Base-by-base conservation (phyloP, 2,888 invertebrate species). In the Acanthosepion esculentum region DNA sequence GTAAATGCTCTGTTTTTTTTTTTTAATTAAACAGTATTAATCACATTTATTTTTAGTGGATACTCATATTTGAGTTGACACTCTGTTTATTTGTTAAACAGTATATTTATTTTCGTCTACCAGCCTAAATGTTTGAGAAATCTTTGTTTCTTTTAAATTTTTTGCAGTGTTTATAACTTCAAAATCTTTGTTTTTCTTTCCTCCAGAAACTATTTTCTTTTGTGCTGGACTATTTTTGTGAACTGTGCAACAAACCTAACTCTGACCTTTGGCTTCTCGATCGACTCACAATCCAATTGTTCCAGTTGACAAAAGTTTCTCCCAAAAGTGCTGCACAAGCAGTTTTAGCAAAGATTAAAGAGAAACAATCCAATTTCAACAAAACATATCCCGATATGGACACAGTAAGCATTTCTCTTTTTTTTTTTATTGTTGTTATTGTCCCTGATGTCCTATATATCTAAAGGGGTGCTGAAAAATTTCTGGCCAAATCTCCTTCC, bases 191-290 rank as follows among this genome's bases (percentile, higher is more conserved):
- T 8, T 53, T 10, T 78, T 94, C 20, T 78, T n/a, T 94, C 92
- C 95, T 95, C 18, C 96, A 97, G 94, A 98, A 98, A 96, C 97
- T 99, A 1, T 99, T 98, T 97, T 98, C 98, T 0, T 98, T 98
- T 96, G 97, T 99, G 95, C 97, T 99, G 59, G 98, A 99, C 97
- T 98, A 98, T 96, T 97, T 98, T 18, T 98, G 98, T 96, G 98
- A 98, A 96, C 96, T 98, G 95, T 98, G 96, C 15, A 92, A 96
- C 26, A 98, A 96, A 95, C 96, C 95, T 59, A 96, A 96, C 1
- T 96, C 97, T 55, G 95, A 96, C 94, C 93, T 96, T 23, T 95
- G 95, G n/a, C 95, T 96, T 91, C 95, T 97, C 12, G 97, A 97
- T 94, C 97, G 97, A 95, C 96, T 98, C 50, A 97, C 97, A 26